Conservation (phyloP, 2,113 vertebrate species). For the Pleuronectes platessa region DNA sequence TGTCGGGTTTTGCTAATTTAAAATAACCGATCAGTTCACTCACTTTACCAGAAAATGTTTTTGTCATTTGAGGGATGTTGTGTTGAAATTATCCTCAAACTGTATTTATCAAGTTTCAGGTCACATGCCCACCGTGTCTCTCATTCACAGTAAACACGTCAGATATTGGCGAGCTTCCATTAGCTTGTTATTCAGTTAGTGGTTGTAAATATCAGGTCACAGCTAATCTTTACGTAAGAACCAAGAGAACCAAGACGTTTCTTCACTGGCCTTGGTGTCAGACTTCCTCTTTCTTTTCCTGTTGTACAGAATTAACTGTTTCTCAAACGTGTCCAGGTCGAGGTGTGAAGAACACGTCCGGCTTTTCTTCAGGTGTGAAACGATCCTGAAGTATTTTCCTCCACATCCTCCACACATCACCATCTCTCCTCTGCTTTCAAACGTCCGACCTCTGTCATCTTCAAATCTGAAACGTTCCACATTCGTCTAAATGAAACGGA, state of each 20-base stretch:
- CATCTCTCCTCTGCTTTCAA: constrained; percentile 5
- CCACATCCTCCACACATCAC: constrained; percentile 10
- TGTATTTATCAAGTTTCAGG: too few species aligned
- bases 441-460: not conserved
- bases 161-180: too few species aligned
- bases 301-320: constrained; percentile 6
- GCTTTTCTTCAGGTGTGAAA: constrained; percentile 13
- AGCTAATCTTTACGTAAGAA: not conserved
- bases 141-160: too few species aligned
- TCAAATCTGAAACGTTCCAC: constrained; percentile 15
- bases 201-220: too few species aligned
- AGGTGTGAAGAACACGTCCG: constrained; percentile 6
- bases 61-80: too few species aligned
- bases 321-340: constrained; percentile 12
- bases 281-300: constrained; percentile 14
- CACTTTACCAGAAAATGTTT: too few species aligned
- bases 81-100: too few species aligned
- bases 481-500: constrained; percentile 8
- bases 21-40: too few species aligned
- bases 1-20: too few species aligned
- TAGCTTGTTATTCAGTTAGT: too few species aligned
- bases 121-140: too few species aligned
- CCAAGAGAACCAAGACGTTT: not conserved
- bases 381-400: constrained; percentile 8
- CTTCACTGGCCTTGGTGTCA: not conserved